Conservation (phyloP, 1,140 invertebrate species). For the Cheumatopsyche charites region DNA sequence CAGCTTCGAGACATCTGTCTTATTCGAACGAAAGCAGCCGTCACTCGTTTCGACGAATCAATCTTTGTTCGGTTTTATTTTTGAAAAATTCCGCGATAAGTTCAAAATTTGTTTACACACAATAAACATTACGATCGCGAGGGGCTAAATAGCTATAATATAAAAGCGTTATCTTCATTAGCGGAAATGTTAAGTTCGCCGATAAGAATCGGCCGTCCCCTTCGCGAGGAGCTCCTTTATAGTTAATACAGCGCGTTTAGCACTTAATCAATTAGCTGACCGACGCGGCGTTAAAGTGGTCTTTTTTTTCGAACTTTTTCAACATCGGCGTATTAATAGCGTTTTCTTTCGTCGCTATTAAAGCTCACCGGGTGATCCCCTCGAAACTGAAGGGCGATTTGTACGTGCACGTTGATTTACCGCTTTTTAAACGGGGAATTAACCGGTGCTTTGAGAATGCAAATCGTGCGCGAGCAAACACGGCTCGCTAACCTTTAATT, state of each 20-base stretch:
- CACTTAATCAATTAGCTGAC: conserved; percentile 23
- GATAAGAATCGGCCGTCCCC: conserved; percentile 4
- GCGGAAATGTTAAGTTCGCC: background rate
- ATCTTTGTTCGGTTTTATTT: background rate
- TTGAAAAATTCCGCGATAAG: background rate
- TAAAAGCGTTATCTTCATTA: conserved; percentile 19
- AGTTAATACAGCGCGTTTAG: background rate
- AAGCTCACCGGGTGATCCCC: background rate
- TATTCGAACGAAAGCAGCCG: background rate
- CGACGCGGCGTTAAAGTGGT: background rate
- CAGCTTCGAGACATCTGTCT: conserved; percentile 14
- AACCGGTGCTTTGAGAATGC: conserved; percentile 11
- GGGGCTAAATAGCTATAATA: background rate
- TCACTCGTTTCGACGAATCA: conserved; percentile 14
- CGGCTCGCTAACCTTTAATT: conserved; percentile 20
- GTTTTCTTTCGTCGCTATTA: conserved; percentile 1
- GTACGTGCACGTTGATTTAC: conserved; percentile 5
- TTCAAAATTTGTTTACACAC: background rate
- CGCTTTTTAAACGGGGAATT: conserved; percentile 19
- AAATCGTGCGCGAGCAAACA: conserved; percentile 12
- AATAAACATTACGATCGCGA: background rate
- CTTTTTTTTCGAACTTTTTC: background rate
- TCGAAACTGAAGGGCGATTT: background rate
- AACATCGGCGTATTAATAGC: background rate
- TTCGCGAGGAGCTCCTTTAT: background rate